Base-by-base conservation (phyloP, 2,797 vertebrate species). In the Notolabrus celidotus region DNA sequence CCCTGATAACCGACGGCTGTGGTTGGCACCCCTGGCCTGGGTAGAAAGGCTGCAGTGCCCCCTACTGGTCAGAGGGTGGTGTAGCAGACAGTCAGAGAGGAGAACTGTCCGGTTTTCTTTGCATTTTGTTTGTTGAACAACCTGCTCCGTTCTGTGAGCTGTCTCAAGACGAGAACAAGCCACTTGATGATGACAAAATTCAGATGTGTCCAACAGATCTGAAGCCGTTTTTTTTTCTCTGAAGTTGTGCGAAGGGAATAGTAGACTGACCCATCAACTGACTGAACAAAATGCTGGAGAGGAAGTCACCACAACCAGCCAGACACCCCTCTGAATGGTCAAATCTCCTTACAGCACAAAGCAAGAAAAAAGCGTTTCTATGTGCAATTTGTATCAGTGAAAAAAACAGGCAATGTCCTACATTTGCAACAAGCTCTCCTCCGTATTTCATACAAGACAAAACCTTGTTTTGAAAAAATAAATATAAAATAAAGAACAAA, bases 1-100 rank as follows among this genome's bases (percentile, higher is more conserved):
- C 92, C 93, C 92, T 93, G 93, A 93, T 86, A 86, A 90, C 84
- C 66, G 70, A 73, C 75, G 29, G 74, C 83, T 87, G 87, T 84
- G 84, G 64, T 85, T 70, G 60, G 61, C 71, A 65, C 72, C 74
- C 64, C 67, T 39, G 67, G 49, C 57, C 41, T 67, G 60, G 45
- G 57, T 67, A 54, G 67, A 71, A 62, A 65, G 47, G 69, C 66
- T 82, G 72, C 65, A 76, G 64, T 60, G 58, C 74, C 82, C 88
- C 80, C 83, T 82, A 65, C 73, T 87, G 88, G 77, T 66, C 66
- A 85, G 60, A 74, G 64, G 59, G 68, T 49, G 76, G 57, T 54
- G 58, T 55, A 84, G 76, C 84, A 81, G 79, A 86, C 82, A 80
- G 70, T 75, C 75, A 77, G 72, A 61, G 71, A 65, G 49, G 33